These are phyloP conservation scores for Ectropis grisescens DNA, from an alignment of 1,140 invertebrate species.

Conservation along the genomic window DNA sequence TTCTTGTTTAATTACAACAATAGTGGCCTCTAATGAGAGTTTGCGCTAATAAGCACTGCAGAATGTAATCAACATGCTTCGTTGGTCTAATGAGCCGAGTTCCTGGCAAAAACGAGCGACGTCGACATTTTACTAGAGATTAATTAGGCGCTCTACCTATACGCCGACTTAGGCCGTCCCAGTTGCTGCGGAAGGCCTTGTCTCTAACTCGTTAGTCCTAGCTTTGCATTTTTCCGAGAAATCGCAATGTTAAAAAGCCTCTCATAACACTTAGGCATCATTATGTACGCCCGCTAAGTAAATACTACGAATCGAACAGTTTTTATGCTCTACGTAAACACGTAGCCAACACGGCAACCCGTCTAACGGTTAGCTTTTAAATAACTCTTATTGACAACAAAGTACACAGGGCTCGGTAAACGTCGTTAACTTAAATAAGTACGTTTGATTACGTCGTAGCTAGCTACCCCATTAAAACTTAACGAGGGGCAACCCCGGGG, in stretches of 20 bases:
- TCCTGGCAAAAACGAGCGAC: constrained; percentile 61
- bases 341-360: too few species aligned
- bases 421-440: constrained; percentile 68
- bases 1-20: constrained; percentile 69
- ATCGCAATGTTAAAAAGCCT: too few species aligned
- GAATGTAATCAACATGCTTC: constrained; percentile 68
- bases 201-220: constrained; percentile 26
- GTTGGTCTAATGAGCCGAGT: constrained; percentile 64
- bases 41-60: constrained; percentile 67
- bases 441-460: constrained; percentile 68
- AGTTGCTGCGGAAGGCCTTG: constrained; percentile 31
- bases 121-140: constrained; percentile 63
- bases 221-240: too few species aligned
- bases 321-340: too few species aligned
- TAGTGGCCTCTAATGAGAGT: constrained; percentile 66
- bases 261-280: too few species aligned
- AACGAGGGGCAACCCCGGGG: constrained; percentile 65
- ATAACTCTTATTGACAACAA: constrained; percentile 56
- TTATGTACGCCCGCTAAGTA: too few species aligned
- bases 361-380: too few species aligned
- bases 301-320: too few species aligned
- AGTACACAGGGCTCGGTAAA: constrained; percentile 51
- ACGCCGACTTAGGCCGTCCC: constrained; percentile 28
- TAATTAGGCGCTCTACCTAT: constrained; percentile 61
- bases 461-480: constrained; percentile 69